phyloP scores from a whole-genome alignment of 2,888 invertebrate genomes.

The Eupithecia inturbata region DNA sequence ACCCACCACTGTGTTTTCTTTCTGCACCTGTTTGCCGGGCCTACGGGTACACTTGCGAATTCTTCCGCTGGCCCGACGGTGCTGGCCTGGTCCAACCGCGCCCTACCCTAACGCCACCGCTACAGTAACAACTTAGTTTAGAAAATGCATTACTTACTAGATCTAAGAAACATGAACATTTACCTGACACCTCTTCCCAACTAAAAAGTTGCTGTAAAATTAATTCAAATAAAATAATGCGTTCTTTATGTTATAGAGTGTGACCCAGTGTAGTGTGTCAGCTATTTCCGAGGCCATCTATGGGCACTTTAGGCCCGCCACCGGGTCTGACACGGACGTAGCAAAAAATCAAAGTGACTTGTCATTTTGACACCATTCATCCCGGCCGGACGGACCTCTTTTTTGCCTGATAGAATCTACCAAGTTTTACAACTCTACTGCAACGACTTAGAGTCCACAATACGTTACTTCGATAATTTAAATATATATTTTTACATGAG shows the following conservation, averaged over 20 bases:
- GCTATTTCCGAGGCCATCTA: neutral
- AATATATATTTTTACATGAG: conserved; percentile 43
- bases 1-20: too few species aligned
- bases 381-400: conserved; percentile 68
- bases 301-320: conserved; percentile 43
- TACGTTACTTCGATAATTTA: conserved; percentile 22
- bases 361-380: conserved; percentile 83
- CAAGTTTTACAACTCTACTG: conserved; percentile 40
- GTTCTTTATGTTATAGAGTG: neutral
- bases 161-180: too few species aligned
- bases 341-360: conserved; percentile 76
- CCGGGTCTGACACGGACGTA: conserved; percentile 59
- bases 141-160: too few species aligned
- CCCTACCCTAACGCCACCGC: too few species aligned
- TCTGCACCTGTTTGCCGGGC: too few species aligned
- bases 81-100: too few species aligned
- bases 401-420: conserved; percentile 44
- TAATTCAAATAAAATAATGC: neutral
- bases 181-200: neutral
- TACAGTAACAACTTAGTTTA: too few species aligned
- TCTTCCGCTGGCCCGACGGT: too few species aligned
- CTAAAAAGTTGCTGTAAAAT: neutral
- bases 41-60: too few species aligned
- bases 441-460: conserved; percentile 46
- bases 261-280: neutral